A percentile compares a stretch with the other conserved stretches of the same genome.
These are phyloP conservation scores for Bembecia ichneumoniformis DNA, from an alignment of 2,888 invertebrate species.

Conservation along the genomic window DNA sequence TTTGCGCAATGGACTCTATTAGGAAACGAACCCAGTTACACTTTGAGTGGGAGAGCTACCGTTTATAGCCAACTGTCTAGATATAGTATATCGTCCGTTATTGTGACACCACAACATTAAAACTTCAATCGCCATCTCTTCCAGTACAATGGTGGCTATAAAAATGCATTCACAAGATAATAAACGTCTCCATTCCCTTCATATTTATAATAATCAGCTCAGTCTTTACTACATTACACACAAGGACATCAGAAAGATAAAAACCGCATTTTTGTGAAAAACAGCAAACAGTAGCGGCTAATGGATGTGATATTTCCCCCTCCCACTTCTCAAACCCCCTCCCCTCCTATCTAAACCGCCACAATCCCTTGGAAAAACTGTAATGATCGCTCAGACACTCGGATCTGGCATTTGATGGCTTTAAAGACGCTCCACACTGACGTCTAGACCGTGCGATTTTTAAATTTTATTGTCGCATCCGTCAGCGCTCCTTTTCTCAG, in stretches of 20 bases:
- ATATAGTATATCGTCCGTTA: no score
- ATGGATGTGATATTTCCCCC: conserved; percentile 4
- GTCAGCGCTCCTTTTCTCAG: not conserved
- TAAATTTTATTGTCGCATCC: not conserved
- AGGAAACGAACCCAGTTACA: no score
- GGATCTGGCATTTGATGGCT: conserved; percentile 17
- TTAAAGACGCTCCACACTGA: conserved; percentile 12
- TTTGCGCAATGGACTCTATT: no score
- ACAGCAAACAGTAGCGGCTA: conserved; percentile 7
- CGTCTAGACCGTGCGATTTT: not conserved
- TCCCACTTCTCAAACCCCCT: not conserved
- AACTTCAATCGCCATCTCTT: no score
- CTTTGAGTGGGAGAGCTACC: no score
- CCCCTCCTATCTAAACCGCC: conserved; percentile 2
- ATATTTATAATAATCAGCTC: no score
- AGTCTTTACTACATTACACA: not conserved
- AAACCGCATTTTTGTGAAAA: conserved; percentile 2
- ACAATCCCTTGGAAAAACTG: conserved; percentile 18
- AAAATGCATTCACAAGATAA: no score
- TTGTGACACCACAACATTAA: no score
- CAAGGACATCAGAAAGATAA: conserved; percentile 2
- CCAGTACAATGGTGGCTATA: no score
- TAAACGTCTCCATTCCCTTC: no score
- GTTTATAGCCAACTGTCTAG: no score
- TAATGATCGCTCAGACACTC: conserved; percentile 19